Conservation (phyloP, 2,113 vertebrate species). For the Limanda limanda region DNA sequence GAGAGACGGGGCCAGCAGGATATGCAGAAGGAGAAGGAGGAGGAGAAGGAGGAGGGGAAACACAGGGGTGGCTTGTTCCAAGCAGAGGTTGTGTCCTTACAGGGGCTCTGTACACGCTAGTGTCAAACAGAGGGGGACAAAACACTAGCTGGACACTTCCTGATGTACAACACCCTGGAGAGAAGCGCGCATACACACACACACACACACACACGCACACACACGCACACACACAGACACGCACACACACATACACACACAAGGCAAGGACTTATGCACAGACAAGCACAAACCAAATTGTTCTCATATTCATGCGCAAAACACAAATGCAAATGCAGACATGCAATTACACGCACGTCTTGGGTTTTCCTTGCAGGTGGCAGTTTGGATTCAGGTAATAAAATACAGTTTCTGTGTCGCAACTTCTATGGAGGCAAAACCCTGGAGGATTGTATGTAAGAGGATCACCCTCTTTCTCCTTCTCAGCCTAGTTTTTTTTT, state of each 20-base stretch:
- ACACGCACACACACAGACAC: conserved; percentile 17
- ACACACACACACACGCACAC: conserved; percentile 4
- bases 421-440: conserved; percentile 55
- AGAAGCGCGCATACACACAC: conserved; percentile 7
- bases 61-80: conserved; percentile 77
- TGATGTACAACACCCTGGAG: conserved; percentile 40
- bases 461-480: conserved; percentile 55
- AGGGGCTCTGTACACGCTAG: conserved; percentile 61
- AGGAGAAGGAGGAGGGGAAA: conserved; percentile 70
- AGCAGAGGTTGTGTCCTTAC: conserved; percentile 73
- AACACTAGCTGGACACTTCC: conserved; percentile 54
- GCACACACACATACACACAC: conserved; percentile 6
- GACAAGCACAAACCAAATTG: conserved; percentile 10
- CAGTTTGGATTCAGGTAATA: conserved; percentile 56
- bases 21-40: conserved; percentile 71
- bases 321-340: conserved; percentile 22
- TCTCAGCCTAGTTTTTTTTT: conserved; percentile 27
- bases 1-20: conserved; percentile 79
- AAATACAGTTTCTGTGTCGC: conserved; percentile 56
- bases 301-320: conserved; percentile 1
- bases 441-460: conserved; percentile 67
- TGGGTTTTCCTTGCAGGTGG: conserved; percentile 26
- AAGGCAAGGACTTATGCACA: not conserved
- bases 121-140: conserved; percentile 64
- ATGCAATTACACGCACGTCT: conserved; percentile 30